Conservation (phyloP, 2,113 vertebrate genomes). For the Pseudonaja textilis region DNA sequence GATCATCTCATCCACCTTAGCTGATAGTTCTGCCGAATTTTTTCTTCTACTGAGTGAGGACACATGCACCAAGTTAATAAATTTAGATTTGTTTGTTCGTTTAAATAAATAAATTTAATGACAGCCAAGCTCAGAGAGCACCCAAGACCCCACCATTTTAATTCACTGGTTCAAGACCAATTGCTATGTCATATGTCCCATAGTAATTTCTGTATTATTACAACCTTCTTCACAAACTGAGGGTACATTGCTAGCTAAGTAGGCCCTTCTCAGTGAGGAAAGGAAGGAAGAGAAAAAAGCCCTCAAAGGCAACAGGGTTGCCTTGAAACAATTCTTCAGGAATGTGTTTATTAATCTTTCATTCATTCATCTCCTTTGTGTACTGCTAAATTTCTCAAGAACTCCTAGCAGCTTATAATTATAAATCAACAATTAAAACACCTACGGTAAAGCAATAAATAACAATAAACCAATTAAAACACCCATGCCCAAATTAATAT, state of each 20-base stretch:
- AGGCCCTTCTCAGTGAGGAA: not conserved
- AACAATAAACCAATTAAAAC: not conserved
- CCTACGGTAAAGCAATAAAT: not conserved
- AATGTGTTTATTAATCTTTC: not conserved
- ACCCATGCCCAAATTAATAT: not conserved
- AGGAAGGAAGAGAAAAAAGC: not conserved
- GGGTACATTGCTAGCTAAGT: not conserved
- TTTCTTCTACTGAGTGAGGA: not conserved
- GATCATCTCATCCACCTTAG: not conserved
- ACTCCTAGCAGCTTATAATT: not conserved
- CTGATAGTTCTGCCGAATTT: no score
- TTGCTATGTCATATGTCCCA: not conserved
- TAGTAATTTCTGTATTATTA: not conserved
- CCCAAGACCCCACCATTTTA: not conserved
- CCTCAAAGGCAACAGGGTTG: no score
- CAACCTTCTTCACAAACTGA: not conserved
- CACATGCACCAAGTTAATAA: not conserved
- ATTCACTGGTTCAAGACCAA: not conserved
- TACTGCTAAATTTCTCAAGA: not conserved
- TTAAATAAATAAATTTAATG: not conserved
- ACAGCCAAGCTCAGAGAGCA: not conserved
- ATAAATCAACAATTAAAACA: not conserved
- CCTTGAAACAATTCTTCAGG: conserved; percentile 10
- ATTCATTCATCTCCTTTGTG: not conserved
- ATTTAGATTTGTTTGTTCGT: not conserved